phyloP scores from a whole-genome alignment of 2,888 invertebrate species.

The Limnephilus rhombicus region DNA sequence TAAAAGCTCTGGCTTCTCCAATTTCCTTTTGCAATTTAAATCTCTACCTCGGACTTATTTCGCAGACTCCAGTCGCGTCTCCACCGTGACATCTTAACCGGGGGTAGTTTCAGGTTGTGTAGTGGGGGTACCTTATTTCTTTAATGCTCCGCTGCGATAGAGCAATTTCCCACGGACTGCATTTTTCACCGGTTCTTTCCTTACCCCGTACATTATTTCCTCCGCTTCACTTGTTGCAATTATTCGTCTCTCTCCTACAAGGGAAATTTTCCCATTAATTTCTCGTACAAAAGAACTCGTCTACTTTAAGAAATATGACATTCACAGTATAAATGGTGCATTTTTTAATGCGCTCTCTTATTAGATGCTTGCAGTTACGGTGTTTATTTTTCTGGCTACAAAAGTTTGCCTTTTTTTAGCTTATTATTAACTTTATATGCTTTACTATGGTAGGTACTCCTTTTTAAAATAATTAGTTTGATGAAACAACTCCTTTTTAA shows the following conservation, averaged over 20 bases:
- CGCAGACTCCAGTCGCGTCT: not conserved
- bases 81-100: conserved; percentile 21
- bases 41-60: conserved; percentile 12
- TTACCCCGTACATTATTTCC: conserved; percentile 21
- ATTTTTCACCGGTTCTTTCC: conserved; percentile 14
- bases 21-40: conserved; percentile 38
- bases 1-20: not conserved
- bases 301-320: not conserved
- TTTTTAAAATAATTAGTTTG: not conserved
- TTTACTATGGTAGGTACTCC: not conserved
- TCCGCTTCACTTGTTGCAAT: conserved; percentile 39
- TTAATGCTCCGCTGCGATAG: conserved; percentile 8
- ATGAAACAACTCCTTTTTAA: no score
- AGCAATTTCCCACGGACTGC: conserved; percentile 39
- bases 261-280: not conserved
- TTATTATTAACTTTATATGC: not conserved
- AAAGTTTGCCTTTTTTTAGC: not conserved
- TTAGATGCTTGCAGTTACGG: not conserved
- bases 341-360: not conserved
- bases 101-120: not conserved
- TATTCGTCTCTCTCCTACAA: conserved; percentile 1
- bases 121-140: not conserved
- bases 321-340: not conserved
- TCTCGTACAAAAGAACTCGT: not conserved
- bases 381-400: not conserved